Conservation (phyloP, 2,888 invertebrate genomes). For the Acanthosoma haemorrhoidale region DNA sequence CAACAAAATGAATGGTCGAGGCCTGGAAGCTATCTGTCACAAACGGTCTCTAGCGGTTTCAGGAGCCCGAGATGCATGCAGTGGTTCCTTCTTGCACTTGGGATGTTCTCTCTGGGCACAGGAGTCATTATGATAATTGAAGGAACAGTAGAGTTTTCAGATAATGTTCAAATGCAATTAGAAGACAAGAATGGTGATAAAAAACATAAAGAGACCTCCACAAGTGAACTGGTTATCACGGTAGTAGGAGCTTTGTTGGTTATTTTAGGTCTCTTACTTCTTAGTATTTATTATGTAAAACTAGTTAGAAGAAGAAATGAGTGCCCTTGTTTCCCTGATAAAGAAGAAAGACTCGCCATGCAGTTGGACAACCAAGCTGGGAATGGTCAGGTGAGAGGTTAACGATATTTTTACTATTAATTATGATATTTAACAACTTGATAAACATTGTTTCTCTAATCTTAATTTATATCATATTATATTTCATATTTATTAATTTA, state of each 20-base stretch:
- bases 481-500: too few species aligned
- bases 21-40: conserved; percentile 44
- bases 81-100: conserved; percentile 43
- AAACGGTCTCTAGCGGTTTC: conserved; percentile 40
- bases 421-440: background rate
- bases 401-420: too few species aligned
- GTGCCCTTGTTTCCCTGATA: conserved; percentile 44
- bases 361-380: conserved; percentile 44
- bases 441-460: background rate
- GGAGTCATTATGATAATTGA: conserved; percentile 40
- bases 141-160: conserved; percentile 38
- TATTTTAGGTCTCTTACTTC: conserved; percentile 56
- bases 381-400: conserved; percentile 44
- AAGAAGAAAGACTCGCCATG: conserved; percentile 44
- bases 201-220: conserved; percentile 22
- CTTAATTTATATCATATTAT: background rate
- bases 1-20: conserved; percentile 45
- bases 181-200: conserved; percentile 41
- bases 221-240: conserved; percentile 31
- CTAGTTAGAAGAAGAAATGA: conserved; percentile 40
- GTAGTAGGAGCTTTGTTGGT: conserved; percentile 55
- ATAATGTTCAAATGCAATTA: conserved; percentile 51
- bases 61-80: conserved; percentile 43
- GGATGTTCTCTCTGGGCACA: conserved; percentile 44
- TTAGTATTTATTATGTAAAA: conserved; percentile 42